phyloP scores from a whole-genome alignment of 2,113 vertebrate species.

The Archilochus colubris region DNA sequence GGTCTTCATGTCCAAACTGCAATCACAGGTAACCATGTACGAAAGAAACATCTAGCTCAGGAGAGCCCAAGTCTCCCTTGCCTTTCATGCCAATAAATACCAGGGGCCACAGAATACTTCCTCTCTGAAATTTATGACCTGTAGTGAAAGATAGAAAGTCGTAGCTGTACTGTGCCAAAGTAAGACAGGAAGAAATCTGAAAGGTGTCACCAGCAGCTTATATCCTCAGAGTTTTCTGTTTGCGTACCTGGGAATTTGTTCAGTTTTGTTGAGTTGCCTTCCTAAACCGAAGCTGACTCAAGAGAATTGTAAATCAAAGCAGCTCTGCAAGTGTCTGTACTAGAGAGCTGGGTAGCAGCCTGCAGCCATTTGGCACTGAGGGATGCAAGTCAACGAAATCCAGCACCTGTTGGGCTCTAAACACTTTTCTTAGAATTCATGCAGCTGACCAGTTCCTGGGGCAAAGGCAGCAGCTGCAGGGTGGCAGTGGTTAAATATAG shows the following conservation, averaged over 20 bases:
- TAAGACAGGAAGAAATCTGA: background rate
- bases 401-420: slow-evolving; percentile 57
- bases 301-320: background rate
- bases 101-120: background rate
- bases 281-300: background rate
- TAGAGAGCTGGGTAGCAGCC: background rate
- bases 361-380: background rate
- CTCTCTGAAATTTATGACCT: background rate
- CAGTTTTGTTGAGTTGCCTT: background rate
- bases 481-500: slow-evolving; percentile 56
- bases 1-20: background rate
- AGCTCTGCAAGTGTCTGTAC: background rate
- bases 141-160: background rate
- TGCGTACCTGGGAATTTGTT: background rate
- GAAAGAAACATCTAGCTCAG: fast-evolving
- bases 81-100: background rate
- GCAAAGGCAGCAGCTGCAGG: slow-evolving; percentile 35
- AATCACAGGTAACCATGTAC: background rate
- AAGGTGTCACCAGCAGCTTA: background rate
- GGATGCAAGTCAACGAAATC: background rate
- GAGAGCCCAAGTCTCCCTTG: background rate
- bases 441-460: slow-evolving; percentile 11
- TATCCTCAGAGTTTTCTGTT: background rate
- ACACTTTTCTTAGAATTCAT: slow-evolving; percentile 33
- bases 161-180: background rate